A percentile compares a stretch with the other conserved stretches of the same genome.
phyloP scores from a whole-genome alignment of 2,113 vertebrate genomes.

The Podiceps cristatus region DNA sequence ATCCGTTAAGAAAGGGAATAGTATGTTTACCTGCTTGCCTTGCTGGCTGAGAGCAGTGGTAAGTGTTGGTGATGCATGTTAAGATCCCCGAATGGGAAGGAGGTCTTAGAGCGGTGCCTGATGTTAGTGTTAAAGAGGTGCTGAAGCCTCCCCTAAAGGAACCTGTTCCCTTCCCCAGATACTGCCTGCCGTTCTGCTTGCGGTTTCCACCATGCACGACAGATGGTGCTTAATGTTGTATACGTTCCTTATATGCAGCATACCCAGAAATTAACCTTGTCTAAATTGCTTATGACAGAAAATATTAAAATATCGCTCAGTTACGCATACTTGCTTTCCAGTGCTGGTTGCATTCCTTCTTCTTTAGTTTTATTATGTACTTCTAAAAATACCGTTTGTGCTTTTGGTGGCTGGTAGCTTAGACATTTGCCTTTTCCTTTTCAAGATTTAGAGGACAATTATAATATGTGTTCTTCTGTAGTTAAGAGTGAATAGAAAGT shows the following conservation, averaged over 20 bases:
- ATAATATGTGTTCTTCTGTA: not conserved
- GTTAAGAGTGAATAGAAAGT: not conserved
- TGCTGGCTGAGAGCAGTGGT: not conserved
- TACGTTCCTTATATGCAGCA: not conserved
- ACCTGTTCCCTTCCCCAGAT: not conserved
- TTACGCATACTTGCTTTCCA: not conserved
- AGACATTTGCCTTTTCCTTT: not conserved
- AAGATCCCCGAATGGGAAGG: not conserved
- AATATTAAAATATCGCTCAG: not conserved
- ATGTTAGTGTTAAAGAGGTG: not conserved
- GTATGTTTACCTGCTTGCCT: not conserved
- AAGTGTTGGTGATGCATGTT: not conserved
- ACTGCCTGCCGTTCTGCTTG: not conserved
- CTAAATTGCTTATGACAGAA: not conserved
- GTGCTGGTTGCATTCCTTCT: not conserved
- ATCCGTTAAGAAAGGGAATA: not conserved
- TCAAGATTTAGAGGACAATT: not conserved
- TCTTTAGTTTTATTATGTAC: not conserved
- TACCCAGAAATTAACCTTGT: not conserved
- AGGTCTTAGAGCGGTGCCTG: not conserved
- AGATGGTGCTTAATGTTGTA: not conserved
- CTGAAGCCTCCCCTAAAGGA: not conserved
- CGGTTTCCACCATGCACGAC: accelerated
- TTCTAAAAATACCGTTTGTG: not conserved
- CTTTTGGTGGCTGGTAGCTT: not conserved